phyloP scores from a whole-genome alignment of 2,888 invertebrate genomes.

The Brachynemurus nebulosus region DNA sequence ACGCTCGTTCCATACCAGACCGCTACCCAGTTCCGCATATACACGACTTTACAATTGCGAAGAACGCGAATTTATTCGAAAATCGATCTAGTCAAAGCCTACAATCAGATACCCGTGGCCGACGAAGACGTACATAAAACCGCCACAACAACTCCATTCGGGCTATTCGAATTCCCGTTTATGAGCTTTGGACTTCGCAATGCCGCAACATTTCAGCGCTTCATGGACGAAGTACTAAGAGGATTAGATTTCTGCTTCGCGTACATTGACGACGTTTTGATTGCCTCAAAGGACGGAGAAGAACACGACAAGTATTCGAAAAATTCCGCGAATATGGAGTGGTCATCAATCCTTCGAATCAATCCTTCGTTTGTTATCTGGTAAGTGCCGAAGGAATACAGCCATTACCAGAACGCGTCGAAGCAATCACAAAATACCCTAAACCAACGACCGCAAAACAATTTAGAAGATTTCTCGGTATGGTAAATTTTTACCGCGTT shows the following conservation, averaged over 20 bases:
- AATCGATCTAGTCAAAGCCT: conserved; percentile 19
- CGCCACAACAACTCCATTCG: too few species aligned
- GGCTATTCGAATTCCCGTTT: conserved; percentile 17
- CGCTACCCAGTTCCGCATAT: conserved; percentile 22
- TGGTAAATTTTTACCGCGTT: conserved; percentile 26
- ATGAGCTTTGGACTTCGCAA: conserved; percentile 22
- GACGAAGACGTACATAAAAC: conserved; percentile 12
- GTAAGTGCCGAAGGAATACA: conserved; percentile 20
- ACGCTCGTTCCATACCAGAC: conserved; percentile 15
- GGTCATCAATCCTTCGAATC: conserved; percentile 23
- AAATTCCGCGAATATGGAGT: conserved; percentile 21
- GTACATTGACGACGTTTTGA: background rate
- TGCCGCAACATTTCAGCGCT: conserved; percentile 17
- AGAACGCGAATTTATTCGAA: conserved; percentile 17
- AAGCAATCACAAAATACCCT: conserved; percentile 20
- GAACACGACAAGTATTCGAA: conserved; percentile 20
- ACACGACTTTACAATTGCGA: conserved; percentile 20
- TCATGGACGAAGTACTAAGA: background rate
- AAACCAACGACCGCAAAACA: conserved; percentile 21
- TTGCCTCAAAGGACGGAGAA: conserved; percentile 2
- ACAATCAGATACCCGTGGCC: conserved; percentile 22
- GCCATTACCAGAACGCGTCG: conserved; percentile 23
- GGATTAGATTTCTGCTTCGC: conserved; percentile 2
- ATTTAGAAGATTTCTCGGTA: conserved; percentile 24
- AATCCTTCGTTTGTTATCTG: conserved; percentile 21